phyloP scores from a whole-genome alignment of 2,113 vertebrate species.

The Rissa tridactyla region DNA sequence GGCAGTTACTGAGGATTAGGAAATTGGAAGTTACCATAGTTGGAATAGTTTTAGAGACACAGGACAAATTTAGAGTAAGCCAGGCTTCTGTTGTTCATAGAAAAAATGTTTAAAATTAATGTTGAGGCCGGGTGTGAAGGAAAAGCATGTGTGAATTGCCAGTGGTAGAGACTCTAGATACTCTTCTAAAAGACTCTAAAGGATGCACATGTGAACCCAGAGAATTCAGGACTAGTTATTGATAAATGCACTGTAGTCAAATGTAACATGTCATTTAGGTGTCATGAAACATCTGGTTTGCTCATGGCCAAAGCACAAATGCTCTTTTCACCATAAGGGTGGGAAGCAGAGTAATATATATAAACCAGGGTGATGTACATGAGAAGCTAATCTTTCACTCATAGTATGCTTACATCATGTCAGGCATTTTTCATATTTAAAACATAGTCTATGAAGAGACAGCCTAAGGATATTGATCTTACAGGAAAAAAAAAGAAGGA shows the following conservation, averaged over 20 bases:
- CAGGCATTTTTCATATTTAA: not conserved
- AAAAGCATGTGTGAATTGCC: not conserved
- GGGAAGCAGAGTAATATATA: not conserved
- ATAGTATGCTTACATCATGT: not conserved
- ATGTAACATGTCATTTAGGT: not conserved
- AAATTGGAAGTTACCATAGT: not conserved
- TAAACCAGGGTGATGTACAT: not conserved
- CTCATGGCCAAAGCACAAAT: not conserved
- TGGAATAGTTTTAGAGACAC: not conserved
- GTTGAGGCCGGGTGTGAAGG: not conserved
- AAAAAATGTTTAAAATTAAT: not conserved
- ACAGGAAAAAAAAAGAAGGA: not conserved
- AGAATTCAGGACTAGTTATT: not conserved
- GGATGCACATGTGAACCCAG: not conserved
- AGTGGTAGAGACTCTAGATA: not conserved
- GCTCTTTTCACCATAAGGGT: not conserved
- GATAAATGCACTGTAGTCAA: not conserved
- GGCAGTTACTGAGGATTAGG: not conserved
- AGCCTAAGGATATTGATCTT: not conserved
- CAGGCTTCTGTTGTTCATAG: not conserved
- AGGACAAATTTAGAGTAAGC: not conserved
- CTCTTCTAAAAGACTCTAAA: not conserved
- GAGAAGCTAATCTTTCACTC: not conserved
- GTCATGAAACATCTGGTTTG: not conserved
- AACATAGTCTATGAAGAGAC: not conserved